Conservation (phyloP, 2,888 invertebrate genomes). For the Amblyteles armatorius region DNA sequence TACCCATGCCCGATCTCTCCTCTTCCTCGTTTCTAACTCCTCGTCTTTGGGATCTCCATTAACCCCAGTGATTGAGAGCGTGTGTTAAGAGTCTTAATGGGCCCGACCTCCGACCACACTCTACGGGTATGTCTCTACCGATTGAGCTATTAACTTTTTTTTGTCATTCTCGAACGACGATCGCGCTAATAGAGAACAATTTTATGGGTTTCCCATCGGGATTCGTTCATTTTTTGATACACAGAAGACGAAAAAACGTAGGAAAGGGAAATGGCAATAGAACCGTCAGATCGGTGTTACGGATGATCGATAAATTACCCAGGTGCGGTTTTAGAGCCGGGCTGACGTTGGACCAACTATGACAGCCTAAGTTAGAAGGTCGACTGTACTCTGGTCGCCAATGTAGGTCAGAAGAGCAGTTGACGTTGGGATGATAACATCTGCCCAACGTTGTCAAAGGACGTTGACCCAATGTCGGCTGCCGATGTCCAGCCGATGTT, state of each 20-base stretch:
- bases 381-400: neutral
- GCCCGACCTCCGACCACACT: slow-evolving; percentile 58
- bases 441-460: neutral
- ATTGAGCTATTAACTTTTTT: slow-evolving; percentile 64
- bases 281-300: neutral
- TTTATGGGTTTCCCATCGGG: slow-evolving; percentile 18
- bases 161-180: slow-evolving; percentile 61
- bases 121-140: slow-evolving; percentile 41
- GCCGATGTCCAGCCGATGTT: too few species aligned
- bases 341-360: neutral
- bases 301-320: neutral
- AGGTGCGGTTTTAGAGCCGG: neutral
- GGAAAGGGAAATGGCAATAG: neutral
- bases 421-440: neutral
- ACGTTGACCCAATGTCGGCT: neutral
- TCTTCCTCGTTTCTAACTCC: slow-evolving; percentile 56
- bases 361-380: neutral
- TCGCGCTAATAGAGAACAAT: slow-evolving; percentile 41
- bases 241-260: neutral
- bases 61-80: slow-evolving; percentile 77
- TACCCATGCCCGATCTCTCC: slow-evolving; percentile 67
- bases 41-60: slow-evolving; percentile 76
- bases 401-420: neutral
- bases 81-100: slow-evolving; percentile 79
- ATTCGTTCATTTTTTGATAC: neutral